Evolutionary conservation across 2,113 vertebrate genomes (phyloP).

Genomic region (Diadophis punctatus): DNA sequence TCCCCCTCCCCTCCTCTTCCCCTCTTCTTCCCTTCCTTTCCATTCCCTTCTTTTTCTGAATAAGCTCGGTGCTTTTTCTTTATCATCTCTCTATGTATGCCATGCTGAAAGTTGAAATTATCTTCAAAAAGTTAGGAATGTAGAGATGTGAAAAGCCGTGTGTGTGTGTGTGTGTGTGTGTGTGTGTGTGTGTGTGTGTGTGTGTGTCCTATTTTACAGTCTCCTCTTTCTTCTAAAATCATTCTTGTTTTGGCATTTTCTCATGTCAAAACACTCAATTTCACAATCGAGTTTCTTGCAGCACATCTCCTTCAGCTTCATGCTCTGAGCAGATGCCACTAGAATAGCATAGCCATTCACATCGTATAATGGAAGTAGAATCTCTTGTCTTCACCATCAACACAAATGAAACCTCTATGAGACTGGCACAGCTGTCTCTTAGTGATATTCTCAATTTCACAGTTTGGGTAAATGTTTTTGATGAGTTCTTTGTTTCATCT

Average conservation of each 20-base stretch:
- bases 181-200: no score
- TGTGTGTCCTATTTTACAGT: background rate
- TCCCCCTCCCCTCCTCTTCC: background rate
- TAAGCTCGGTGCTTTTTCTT: background rate
- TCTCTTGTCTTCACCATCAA: constrained; percentile 18
- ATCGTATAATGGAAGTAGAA: rapidly evolving
- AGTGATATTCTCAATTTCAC: constrained; percentile 25
- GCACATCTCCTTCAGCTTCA: background rate
- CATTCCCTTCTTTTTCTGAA: background rate
- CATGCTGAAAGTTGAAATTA: background rate
- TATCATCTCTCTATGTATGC: no score
- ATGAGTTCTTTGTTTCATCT: constrained; percentile 29
- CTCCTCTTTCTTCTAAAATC: background rate
- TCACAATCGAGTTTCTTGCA: background rate
- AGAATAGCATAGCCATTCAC: background rate
- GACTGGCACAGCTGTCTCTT: constrained; percentile 1
- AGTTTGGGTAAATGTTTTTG: constrained; percentile 31
- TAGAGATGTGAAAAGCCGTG: background rate
- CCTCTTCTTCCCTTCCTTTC: background rate
- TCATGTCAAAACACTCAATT: background rate
- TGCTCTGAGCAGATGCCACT: background rate
- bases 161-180: background rate
- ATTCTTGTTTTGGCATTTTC: background rate
- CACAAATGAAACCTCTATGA: constrained; percentile 24
- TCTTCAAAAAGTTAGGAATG: background rate